Conservation (phyloP, 1,140 invertebrate genomes). For the Eriosoma lanigerum region DNA sequence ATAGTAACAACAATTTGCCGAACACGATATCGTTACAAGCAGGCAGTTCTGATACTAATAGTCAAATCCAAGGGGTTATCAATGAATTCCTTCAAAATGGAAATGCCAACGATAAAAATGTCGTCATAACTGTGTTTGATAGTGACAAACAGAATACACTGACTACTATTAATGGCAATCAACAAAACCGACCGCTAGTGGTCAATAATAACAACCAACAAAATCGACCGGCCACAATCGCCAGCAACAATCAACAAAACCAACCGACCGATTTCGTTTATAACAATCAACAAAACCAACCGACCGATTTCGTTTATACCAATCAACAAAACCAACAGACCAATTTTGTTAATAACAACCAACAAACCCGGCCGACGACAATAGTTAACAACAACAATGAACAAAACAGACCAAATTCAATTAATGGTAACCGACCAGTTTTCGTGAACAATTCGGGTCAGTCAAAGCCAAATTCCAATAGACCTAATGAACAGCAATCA, state of each 20-base stretch:
- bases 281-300: neutral
- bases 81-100: neutral
- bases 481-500: neutral
- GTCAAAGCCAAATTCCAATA: constrained; percentile 13
- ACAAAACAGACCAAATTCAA: too few species aligned
- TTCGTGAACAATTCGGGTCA: neutral
- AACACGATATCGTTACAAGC: constrained; percentile 38
- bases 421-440: neutral
- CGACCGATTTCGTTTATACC: too few species aligned
- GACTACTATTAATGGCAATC: too few species aligned
- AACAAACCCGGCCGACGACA: too few species aligned
- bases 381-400: too few species aligned
- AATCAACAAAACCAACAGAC: too few species aligned
- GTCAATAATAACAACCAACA: too few species aligned
- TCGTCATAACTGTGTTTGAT: constrained; percentile 46
- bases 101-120: constrained; percentile 7
- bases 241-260: too few species aligned
- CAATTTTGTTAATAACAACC: too few species aligned
- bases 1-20: neutral
- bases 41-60: constrained; percentile 5
- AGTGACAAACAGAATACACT: neutral
- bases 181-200: neutral
- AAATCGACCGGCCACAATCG: too few species aligned
- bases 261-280: too few species aligned
- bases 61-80: constrained; percentile 12